Evolutionary conservation across 2,113 vertebrate genomes (phyloP).

Genomic region (Scytalopus superciliaris): DNA sequence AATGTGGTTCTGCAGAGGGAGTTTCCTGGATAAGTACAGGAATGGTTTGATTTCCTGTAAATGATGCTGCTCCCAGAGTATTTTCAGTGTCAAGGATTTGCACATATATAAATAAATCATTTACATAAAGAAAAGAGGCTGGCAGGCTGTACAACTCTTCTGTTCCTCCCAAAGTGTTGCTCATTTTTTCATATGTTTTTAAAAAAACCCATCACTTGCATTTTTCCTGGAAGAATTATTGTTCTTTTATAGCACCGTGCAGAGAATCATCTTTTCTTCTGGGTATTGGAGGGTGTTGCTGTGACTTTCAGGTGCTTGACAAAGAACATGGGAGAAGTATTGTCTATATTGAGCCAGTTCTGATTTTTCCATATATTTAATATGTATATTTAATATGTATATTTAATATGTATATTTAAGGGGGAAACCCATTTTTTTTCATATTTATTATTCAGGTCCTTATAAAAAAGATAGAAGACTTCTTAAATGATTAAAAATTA

Average conservation of each 20-base stretch:
- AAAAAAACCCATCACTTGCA: neutral
- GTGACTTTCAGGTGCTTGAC: neutral
- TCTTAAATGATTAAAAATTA: neutral
- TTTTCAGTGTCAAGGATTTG: neutral
- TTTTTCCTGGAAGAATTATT: neutral
- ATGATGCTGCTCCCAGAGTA: neutral
- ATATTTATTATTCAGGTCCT: neutral
- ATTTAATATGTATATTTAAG: neutral
- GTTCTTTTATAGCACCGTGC: neutral
- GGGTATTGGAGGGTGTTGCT: neutral
- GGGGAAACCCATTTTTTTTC: accelerated
- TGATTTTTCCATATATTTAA: neutral
- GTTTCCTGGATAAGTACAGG: neutral
- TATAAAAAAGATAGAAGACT: neutral
- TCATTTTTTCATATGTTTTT: neutral
- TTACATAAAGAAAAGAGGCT: neutral
- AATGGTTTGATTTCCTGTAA: neutral
- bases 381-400: neutral
- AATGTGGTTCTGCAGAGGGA: neutral
- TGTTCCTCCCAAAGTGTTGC: neutral
- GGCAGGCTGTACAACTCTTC: neutral
- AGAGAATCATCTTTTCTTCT: neutral
- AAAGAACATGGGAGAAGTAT: neutral
- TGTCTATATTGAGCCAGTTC: neutral
- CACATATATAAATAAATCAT: neutral